phyloP scores from a whole-genome alignment of 2,113 vertebrate species.

The Notothenia coriiceps region DNA sequence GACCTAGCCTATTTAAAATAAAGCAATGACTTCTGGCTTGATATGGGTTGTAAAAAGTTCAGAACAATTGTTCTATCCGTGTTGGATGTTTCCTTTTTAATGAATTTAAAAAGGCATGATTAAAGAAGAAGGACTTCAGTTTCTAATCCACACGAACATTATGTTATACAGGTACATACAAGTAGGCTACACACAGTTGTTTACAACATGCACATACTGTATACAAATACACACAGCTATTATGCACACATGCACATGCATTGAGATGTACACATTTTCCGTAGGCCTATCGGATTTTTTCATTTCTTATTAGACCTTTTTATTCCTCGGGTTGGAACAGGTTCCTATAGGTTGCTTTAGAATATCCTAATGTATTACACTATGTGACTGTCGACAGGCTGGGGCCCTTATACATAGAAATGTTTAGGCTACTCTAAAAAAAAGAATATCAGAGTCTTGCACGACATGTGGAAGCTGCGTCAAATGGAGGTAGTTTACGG shows the following conservation, averaged over 20 bases:
- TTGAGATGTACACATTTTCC: not conserved
- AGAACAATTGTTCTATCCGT: too few species aligned
- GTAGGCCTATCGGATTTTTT: not conserved
- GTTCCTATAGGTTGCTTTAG: not conserved
- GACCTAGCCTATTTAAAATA: not conserved
- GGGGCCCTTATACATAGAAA: not conserved
- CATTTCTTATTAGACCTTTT: too few species aligned
- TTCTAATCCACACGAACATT: too few species aligned
- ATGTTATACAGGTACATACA: too few species aligned
- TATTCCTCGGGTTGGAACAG: not conserved
- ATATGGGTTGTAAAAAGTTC: not conserved
- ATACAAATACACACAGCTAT: too few species aligned
- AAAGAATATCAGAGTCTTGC: not conserved
- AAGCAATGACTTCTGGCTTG: not conserved
- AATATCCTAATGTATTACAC: not conserved
- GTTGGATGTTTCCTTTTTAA: too few species aligned
- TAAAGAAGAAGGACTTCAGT: too few species aligned
- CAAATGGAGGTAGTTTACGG: constrained; percentile 74
- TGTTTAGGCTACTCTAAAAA: not conserved
- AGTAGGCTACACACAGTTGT: too few species aligned
- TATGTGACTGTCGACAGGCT: not conserved
- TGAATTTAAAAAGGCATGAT: not conserved
- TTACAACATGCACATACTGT: too few species aligned
- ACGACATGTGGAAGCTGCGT: constrained; percentile 68
- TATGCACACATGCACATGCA: too few species aligned